Evolutionary conservation across 2,113 vertebrate genomes (phyloP).

Genomic region (Chunga burmeisteri): DNA sequence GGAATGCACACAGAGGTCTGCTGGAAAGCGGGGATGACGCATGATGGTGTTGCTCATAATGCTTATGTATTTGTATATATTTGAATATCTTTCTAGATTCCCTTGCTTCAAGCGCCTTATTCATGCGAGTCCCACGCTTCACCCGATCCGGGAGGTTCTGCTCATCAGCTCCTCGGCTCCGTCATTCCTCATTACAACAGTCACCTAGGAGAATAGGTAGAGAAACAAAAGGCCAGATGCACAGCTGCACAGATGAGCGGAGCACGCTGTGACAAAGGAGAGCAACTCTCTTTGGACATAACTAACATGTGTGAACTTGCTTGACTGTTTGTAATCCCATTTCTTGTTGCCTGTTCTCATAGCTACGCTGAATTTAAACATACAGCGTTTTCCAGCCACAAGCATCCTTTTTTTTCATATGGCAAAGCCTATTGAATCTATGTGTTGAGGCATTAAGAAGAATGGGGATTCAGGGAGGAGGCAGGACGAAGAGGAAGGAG

Average conservation of each 20-base stretch:
- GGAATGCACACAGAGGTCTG: not conserved
- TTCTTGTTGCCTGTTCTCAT: not conserved
- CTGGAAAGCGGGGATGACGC: not conserved
- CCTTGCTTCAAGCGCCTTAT: not conserved
- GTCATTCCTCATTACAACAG: constrained; percentile 42
- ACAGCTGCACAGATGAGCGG: constrained; percentile 60
- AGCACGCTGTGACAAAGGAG: constrained; percentile 35
- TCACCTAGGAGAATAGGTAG: constrained; percentile 50
- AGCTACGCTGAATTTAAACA: constrained; percentile 8
- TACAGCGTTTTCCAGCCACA: not conserved
- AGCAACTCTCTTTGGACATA: constrained; percentile 41
- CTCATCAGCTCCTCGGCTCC: not conserved
- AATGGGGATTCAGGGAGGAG: not conserved
- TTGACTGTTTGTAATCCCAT: constrained; percentile 31
- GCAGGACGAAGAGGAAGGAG: not conserved
- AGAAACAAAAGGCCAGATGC: constrained; percentile 53
- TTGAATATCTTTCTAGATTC: not conserved
- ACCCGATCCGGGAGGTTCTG: not conserved
- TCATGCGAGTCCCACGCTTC: not conserved
- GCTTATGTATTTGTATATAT: not conserved
- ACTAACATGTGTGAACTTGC: constrained; percentile 31
- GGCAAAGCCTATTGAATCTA: not conserved
- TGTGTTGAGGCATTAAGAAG: not conserved
- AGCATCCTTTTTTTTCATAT: not conserved
- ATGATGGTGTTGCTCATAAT: not conserved